Evolutionary conservation across 2,888 invertebrate genomes (phyloP), one percentile per base, ranked within the genome.

Genomic region (Andrena haemorrhoa): DNA sequence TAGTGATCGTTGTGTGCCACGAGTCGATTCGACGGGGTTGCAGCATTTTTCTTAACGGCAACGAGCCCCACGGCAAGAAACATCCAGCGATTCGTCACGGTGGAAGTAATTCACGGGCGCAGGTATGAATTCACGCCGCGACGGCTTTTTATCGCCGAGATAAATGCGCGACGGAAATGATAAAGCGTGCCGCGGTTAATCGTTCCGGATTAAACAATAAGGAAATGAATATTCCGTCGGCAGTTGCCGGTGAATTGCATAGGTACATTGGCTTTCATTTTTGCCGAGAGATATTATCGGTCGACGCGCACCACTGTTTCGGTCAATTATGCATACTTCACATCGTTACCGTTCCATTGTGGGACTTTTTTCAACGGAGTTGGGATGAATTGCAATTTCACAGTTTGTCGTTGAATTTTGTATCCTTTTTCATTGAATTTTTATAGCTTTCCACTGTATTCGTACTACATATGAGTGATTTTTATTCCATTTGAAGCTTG

Each of bases 121-220:
- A 58, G 66, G 70, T 66, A 56, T 26, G 41, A 82, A 77, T 61
- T 78, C 31, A 31, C 66, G 35, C 41, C 23, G 26, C 49, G 12
- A 58, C 35, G 26, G 69, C 49, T 61, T 73, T 79, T 83, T 70
- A 68, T 73, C 47, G 65, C 26, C 26, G 51, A 66, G 66, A 75
- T 71, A 79, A 84, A 75, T 75, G 35, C 56, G 61, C 31, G 66
- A 23, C 6, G n/a, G 31, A 29, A 69, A 63, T 74, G 78, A 79
- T 78, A 82, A 75, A 49, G 26, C 33, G 35, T 33, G 56, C 61
- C 56, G 63, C 31, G 60, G 65, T 83, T 79, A 76, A 83, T 79
- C 58, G 73, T n/a, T 60, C 23, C 35, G 60, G 60, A 41, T 75
- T 29, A 70, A 75, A 75, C 74, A 83, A 83, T 83, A 66, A 80